Evolutionary conservation across 2,888 invertebrate species (phyloP).

Genomic region (Sminthurides aquaticus): DNA sequence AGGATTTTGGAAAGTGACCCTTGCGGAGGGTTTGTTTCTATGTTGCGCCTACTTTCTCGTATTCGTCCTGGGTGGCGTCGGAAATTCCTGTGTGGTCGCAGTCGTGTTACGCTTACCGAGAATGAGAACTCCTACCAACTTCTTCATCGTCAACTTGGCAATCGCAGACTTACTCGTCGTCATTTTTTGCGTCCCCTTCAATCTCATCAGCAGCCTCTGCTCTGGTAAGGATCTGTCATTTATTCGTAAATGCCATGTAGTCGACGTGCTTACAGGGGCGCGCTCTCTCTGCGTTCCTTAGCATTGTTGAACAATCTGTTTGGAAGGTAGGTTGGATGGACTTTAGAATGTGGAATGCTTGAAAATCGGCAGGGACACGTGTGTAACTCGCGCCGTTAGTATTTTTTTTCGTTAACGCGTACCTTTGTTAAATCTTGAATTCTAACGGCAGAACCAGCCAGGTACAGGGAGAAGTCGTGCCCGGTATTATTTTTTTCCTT

Average conservation of each 20-base stretch:
- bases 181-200: slow-evolving; percentile 54
- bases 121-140: slow-evolving; percentile 89
- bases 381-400: too few species aligned
- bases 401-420: too few species aligned
- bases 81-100: slow-evolving; percentile 82
- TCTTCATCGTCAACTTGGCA: slow-evolving; percentile 78
- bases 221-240: slow-evolving; percentile 49
- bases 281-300: too few species aligned
- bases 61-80: slow-evolving; percentile 76
- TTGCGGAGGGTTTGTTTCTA: slow-evolving; percentile 51
- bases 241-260: slow-evolving; percentile 28
- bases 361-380: too few species aligned
- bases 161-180: slow-evolving; percentile 55
- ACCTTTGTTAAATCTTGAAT: too few species aligned
- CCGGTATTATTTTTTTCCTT: too few species aligned
- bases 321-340: too few species aligned
- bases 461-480: too few species aligned
- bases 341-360: too few species aligned
- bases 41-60: slow-evolving; percentile 80
- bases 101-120: slow-evolving; percentile 78
- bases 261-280: too few species aligned
- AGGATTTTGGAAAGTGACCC: slow-evolving; percentile 5
- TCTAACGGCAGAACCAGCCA: too few species aligned
- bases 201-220: slow-evolving; percentile 53
- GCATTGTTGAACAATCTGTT: too few species aligned